Percentiles rank a stretch among this genome's conserved stretches.
phyloP scores from a whole-genome alignment of 2,113 vertebrate species.

The Malurus melanocephalus region DNA sequence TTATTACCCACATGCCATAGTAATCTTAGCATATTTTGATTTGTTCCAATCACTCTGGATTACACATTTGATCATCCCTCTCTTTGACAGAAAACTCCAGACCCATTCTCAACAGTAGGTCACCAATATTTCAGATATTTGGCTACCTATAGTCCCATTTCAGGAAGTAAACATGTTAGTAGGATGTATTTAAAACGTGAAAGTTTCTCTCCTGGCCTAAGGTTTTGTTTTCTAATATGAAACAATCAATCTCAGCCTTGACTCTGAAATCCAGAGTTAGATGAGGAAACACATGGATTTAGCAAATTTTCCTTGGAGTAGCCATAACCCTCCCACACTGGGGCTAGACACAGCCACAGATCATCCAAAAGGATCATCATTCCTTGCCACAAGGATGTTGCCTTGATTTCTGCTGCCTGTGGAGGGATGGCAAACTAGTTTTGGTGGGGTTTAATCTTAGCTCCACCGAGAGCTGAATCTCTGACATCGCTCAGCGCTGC shows the following conservation, averaged over 20 bases:
- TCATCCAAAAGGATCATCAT: background rate
- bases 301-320: background rate
- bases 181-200: background rate
- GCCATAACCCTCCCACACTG: background rate
- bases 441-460: background rate
- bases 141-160: background rate
- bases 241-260: background rate
- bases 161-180: background rate
- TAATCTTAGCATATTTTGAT: background rate
- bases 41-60: background rate
- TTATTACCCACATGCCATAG: background rate
- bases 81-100: background rate
- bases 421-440: background rate
- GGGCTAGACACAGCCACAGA: background rate
- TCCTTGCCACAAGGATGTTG: background rate
- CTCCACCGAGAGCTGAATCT: background rate
- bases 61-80: background rate
- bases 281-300: background rate
- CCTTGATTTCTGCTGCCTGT: background rate
- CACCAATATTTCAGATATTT: background rate
- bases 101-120: background rate
- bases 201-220: background rate
- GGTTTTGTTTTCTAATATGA: background rate
- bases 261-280: background rate
- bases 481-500: accelerated